Conservation (phyloP, 2,113 vertebrate genomes). For the Daboia siamensis region DNA sequence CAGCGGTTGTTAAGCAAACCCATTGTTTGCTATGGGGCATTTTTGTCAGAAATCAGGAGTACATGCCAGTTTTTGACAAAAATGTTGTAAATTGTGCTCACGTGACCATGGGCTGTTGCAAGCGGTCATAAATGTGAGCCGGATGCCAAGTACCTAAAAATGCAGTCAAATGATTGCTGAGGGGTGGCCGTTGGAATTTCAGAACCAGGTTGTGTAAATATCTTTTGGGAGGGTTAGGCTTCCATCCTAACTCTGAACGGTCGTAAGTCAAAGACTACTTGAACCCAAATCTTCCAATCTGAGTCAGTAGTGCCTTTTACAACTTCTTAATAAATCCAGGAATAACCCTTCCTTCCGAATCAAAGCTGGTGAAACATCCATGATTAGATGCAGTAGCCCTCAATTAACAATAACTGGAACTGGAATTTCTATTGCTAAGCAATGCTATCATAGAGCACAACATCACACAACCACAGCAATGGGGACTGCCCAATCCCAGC, state of each 20-base stretch:
- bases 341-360: background rate
- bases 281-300: background rate
- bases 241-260: background rate
- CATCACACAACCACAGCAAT: background rate
- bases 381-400: background rate
- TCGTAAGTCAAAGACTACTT: background rate
- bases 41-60: background rate
- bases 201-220: background rate
- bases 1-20: background rate
- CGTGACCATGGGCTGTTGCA: background rate
- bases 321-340: background rate
- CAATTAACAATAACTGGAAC: background rate
- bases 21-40: background rate
- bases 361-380: background rate
- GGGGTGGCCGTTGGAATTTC: background rate
- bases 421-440: background rate
- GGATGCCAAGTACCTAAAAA: background rate
- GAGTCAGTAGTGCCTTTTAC: background rate
- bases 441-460: background rate
- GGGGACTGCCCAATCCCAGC: background rate
- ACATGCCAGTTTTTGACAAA: background rate
- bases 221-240: background rate
- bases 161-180: background rate
- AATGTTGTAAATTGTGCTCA: background rate
- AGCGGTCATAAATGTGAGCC: too few relatives aligned